Base-by-base conservation (phyloP, 64 coral and sea anemone species). In the Porites australiensis region DNA sequence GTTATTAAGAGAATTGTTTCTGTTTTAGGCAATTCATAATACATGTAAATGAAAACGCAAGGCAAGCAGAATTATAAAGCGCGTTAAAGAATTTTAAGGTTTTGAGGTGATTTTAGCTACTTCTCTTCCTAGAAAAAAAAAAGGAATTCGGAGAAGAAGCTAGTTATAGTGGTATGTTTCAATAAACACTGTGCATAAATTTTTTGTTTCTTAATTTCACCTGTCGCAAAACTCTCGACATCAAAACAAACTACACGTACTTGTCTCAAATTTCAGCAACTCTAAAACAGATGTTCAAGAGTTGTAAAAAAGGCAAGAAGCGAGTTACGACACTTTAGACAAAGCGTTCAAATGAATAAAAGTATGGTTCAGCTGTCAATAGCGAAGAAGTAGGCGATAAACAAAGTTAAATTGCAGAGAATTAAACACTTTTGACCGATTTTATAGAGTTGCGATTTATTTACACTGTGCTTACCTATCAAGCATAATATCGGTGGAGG, bases 401-500 rank as follows among this genome's bases (percentile, higher is more conserved):
- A 49, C 15, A 19, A 4, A 82, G 5, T 44, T 47, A 48, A 45
- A 64, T 14, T 20, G 13, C 4, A 13, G 16, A 51, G 62, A 21
- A 27, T 87, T 4, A 87, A 50, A 6, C 20, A 43, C 16, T 77
- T 44, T 15, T 23, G 50, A 37, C 0, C 0, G 27, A 37, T 37
- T 37, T 37, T 37, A 37, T 37, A 37, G 27, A 37, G 27, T 37
- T 37, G 1, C 27, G 27, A 37, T 37, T 37, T 37, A 37, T 37
- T 37, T 37, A 37, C 27, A 37, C 27, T 37, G 27, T 37, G 27
- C 68, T 86, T 90, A 99, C 98, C 98, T 96, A 63, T 99, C 83
- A 51, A 84, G 82, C 91, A 99, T 88, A 15, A 99, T 94, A 87
- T 99, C 94, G 7, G 90, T 79, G 50, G 91, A 94, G 20, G 62